Conservation (phyloP, 2,888 invertebrate species). For the Cephus nigrinus region DNA sequence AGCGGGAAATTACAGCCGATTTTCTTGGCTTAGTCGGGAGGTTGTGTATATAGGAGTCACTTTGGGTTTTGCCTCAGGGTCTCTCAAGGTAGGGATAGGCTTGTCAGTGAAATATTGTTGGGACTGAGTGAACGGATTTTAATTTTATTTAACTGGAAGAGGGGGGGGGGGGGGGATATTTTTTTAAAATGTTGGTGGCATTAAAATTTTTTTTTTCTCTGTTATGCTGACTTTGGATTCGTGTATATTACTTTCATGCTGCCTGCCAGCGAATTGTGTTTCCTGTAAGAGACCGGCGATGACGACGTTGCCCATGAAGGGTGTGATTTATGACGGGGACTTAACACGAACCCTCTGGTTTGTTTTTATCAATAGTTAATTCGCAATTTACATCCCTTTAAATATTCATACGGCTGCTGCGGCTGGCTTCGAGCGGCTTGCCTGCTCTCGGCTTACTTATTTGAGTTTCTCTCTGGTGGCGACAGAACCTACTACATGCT, state of each 20-base stretch:
- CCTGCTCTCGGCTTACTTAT: slow-evolving; percentile 46
- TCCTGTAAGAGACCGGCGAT: neutral
- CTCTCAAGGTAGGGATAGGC: neutral
- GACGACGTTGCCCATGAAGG: slow-evolving; percentile 11
- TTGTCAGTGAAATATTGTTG: neutral
- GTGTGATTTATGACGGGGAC: slow-evolving; percentile 48
- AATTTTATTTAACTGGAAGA: neutral
- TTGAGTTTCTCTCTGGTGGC: slow-evolving; percentile 13
- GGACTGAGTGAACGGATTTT: neutral
- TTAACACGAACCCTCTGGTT: slow-evolving; percentile 44
- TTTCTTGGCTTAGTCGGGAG: neutral
- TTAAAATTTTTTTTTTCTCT: no score
- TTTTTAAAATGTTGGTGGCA: no score
- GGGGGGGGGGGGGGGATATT: no score
- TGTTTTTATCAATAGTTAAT: slow-evolving; percentile 59
- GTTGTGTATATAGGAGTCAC: neutral
- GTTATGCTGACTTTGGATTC: neutral
- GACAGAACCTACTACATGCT: neutral
- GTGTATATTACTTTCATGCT: neutral
- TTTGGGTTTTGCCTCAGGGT: neutral
- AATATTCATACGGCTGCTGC: slow-evolving; percentile 48
- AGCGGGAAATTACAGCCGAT: neutral
- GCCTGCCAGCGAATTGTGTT: neutral
- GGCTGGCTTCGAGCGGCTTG: slow-evolving; percentile 23
- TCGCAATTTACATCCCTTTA: slow-evolving; percentile 56